Conservation (phyloP, 2,113 vertebrate species). For the Kryptolebias marmoratus region DNA sequence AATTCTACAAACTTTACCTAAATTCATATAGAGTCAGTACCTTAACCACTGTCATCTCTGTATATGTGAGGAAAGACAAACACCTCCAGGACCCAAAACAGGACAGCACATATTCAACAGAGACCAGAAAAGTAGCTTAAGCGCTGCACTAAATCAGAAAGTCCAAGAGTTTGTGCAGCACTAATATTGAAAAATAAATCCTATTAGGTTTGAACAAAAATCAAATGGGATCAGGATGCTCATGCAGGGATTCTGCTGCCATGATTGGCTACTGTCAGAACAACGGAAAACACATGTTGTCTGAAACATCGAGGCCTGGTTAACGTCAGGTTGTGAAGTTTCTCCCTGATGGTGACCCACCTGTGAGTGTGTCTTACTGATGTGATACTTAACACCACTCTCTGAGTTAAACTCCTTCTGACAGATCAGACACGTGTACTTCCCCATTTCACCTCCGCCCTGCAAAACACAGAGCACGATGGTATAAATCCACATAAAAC, state of each 20-base stretch:
- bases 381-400: conserved; percentile 98
- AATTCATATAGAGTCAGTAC: no score
- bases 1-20: no score
- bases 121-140: no score
- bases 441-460: conserved; percentile 91
- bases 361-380: conserved; percentile 96
- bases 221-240: background rate
- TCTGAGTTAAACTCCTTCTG: conserved; percentile 98
- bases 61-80: no score
- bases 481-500: background rate
- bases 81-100: no score
- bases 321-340: background rate
- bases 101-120: no score
- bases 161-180: no score
- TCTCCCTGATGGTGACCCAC: conserved; percentile 75
- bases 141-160: no score
- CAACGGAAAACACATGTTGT: background rate
- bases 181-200: no score
- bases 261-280: background rate
- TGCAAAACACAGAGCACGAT: conserved; percentile 70
- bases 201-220: background rate
- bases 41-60: no score
- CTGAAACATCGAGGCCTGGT: background rate
- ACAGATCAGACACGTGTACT: conserved; percentile 94
- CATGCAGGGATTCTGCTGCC: background rate